A percentile compares a stretch with the other conserved stretches of the same genome.
These are phyloP conservation scores for Knipowitschia caucasica DNA, from an alignment of 2,797 vertebrate species.

Conservation along the genomic window DNA sequence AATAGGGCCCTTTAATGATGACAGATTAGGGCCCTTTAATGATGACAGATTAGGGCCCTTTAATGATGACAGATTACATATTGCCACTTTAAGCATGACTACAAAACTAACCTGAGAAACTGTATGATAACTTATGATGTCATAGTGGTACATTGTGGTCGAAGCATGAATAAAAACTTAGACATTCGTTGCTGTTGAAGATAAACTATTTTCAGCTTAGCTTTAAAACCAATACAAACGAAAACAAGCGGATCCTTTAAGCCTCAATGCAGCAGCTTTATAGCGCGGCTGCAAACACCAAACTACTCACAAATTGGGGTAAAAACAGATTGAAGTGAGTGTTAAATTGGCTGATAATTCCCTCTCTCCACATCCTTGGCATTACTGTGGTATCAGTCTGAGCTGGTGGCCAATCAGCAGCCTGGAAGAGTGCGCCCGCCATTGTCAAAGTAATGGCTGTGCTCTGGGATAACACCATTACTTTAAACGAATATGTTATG, in stretches of 20 bases:
- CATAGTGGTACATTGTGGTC: too few species aligned
- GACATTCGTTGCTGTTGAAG: neutral
- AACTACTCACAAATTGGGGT: constrained; percentile 3
- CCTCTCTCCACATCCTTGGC: constrained; percentile 31
- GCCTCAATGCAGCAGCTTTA: constrained; percentile 6
- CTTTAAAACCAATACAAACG: neutral
- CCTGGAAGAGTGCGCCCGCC: constrained; percentile 21
- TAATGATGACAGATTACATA: too few species aligned
- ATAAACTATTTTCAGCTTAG: neutral
- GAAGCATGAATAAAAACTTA: too few species aligned
- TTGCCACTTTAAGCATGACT: too few species aligned
- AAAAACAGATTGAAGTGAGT: neutral
- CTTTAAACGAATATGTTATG: constrained; percentile 50
- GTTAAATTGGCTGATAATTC: constrained; percentile 28
- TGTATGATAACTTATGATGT: too few species aligned
- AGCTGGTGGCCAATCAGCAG: constrained; percentile 29
- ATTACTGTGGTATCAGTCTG: constrained; percentile 30
- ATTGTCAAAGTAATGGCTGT: constrained; percentile 58
- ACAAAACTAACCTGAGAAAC: too few species aligned
- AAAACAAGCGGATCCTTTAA: neutral
- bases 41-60: too few species aligned
- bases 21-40: too few species aligned
- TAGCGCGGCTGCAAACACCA: neutral
- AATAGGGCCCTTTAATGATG: too few species aligned
- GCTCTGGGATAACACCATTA: constrained; percentile 35